Percentiles rank a stretch among this genome's conserved stretches.
phyloP scores from a whole-genome alignment of 2,113 vertebrate genomes.

The Stomatorhinus ivindoensis region DNA sequence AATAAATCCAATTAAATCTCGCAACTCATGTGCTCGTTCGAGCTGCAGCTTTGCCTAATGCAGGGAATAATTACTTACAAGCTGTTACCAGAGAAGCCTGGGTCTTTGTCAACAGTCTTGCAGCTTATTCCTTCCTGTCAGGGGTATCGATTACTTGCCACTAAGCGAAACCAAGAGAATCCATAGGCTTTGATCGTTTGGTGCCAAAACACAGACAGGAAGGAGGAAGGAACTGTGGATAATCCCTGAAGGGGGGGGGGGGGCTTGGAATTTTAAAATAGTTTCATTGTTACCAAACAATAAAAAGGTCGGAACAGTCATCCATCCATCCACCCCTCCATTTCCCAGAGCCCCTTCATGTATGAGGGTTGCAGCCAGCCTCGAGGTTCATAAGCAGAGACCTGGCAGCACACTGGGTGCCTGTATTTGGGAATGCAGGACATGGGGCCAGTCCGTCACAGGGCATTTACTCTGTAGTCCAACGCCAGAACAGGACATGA shows the following conservation, averaged over 20 bases:
- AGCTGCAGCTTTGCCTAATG: background rate
- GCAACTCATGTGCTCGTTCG: background rate
- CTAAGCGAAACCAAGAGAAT: background rate
- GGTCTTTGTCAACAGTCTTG: background rate
- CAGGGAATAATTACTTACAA: background rate
- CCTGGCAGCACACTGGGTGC: background rate
- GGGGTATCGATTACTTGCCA: slow-evolving; percentile 3
- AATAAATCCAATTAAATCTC: background rate
- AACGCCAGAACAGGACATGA: background rate
- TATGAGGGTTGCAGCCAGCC: background rate
- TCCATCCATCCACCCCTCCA: background rate
- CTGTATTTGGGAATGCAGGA: background rate
- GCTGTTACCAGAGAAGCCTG: background rate
- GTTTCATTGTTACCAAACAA: background rate
- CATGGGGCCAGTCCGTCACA: background rate
- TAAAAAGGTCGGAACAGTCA: background rate
- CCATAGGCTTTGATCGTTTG: background rate
- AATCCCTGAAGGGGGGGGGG: background rate
- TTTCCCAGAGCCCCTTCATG: background rate
- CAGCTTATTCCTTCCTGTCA: background rate
- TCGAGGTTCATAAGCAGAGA: background rate
- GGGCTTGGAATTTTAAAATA: background rate
- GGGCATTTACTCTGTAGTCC: background rate
- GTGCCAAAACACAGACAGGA: background rate
- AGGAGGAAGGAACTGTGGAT: background rate